A percentile compares a stretch with the other conserved stretches of the same genome.
Conservation (phyloP, 2,888 invertebrate genomes). For the Caenorhabditis angaria region DNA sequence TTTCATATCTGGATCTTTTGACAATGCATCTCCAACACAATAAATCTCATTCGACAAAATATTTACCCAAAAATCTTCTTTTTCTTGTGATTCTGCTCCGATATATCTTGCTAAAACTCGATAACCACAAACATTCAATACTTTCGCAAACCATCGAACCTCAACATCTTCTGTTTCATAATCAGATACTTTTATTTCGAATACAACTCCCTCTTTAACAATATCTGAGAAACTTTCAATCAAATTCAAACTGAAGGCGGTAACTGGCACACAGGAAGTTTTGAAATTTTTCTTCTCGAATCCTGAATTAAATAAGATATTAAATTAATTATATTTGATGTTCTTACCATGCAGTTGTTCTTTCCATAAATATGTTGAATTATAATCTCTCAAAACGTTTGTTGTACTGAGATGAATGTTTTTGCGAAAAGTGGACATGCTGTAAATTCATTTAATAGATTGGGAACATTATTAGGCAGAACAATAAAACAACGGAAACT, state of each 20-base stretch:
- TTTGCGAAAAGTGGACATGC: neutral
- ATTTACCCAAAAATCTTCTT: conserved; percentile 92
- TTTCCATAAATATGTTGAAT: neutral
- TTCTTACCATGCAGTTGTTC: neutral
- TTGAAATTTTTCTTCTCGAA: neutral
- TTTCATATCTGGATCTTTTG: neutral
- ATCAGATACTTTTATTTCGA: conserved; percentile 33
- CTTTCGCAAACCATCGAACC: conserved; percentile 88
- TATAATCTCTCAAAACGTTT: neutral
- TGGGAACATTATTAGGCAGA: no score
- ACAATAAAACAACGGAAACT: no score
- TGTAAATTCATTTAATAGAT: neutral
- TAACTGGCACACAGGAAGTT: neutral
- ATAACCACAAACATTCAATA: conserved; percentile 82
- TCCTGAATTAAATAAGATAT: neutral
- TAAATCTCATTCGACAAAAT: conserved; percentile 92
- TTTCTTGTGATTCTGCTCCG: conserved; percentile 83
- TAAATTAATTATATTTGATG: neutral
- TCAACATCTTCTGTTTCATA: conserved; percentile 26
- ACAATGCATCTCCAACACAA: conserved; percentile 80
- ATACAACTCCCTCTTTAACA: conserved; percentile 12
- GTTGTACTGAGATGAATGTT: neutral
- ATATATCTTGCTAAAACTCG: conserved; percentile 81
- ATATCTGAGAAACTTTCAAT: conserved; percentile 7
- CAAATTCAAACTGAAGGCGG: neutral